Percentiles rank a stretch among this genome's conserved stretches.
phyloP scores from a whole-genome alignment of 1,140 invertebrate genomes.

The Bombus huntii region DNA sequence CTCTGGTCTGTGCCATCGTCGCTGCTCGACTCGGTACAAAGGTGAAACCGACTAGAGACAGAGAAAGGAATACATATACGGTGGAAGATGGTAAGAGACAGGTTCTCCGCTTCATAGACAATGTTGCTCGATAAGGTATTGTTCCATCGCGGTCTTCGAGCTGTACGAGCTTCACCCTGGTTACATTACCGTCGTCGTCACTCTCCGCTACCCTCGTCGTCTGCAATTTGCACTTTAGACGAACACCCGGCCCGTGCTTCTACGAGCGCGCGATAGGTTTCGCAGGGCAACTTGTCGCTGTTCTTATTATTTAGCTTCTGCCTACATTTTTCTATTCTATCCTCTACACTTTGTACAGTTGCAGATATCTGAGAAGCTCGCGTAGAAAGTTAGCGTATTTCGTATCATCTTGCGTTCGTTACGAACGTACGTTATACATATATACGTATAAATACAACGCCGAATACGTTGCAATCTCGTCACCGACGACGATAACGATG shows the following conservation, averaged over 20 bases:
- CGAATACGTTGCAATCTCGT: too few species aligned
- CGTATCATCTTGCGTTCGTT: too few species aligned
- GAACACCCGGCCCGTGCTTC: background rate
- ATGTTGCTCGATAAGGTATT: conserved; percentile 81
- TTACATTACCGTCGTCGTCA: conserved; percentile 64
- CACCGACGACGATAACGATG: too few species aligned
- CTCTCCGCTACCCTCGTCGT: conserved; percentile 18
- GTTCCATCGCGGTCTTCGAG: conserved; percentile 71
- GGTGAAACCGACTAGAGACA: background rate
- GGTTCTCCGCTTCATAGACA: conserved; percentile 62
- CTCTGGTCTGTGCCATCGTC: background rate
- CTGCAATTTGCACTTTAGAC: conserved; percentile 36
- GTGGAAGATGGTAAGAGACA: background rate
- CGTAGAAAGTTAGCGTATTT: too few species aligned
- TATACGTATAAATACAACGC: too few species aligned
- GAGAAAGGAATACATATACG: background rate
- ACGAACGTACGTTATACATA: too few species aligned
- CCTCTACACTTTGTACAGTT: too few species aligned
- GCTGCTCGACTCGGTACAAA: background rate
- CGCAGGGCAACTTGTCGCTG: too few species aligned
- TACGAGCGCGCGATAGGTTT: background rate
- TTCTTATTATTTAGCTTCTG: too few species aligned
- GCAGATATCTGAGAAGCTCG: too few species aligned
- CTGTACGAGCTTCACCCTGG: conserved; percentile 64
- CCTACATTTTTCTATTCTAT: too few species aligned